Evolutionary conservation across 2,888 invertebrate genomes (phyloP).

Genomic region (Synergus laeviventris): DNA sequence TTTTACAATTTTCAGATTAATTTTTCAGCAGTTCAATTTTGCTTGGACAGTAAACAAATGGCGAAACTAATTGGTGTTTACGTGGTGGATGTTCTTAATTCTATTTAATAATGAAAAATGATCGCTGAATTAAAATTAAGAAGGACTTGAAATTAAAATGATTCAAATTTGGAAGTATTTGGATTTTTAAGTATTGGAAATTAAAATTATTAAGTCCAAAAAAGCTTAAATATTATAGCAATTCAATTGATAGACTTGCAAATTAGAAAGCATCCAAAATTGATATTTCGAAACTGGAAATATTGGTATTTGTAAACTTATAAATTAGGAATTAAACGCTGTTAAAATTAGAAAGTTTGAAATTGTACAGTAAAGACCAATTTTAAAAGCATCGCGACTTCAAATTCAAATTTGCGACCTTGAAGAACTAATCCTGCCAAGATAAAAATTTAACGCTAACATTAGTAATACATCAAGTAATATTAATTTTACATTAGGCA

Average conservation of each 20-base stretch:
- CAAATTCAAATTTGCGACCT: neutral
- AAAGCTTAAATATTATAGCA: neutral
- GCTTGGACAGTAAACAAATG: neutral
- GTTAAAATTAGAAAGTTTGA: too few species aligned
- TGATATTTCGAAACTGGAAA: too few species aligned
- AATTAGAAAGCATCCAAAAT: neutral
- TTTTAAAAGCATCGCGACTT: neutral
- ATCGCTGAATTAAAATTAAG: neutral
- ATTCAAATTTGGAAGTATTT: neutral
- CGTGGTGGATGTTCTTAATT: neutral
- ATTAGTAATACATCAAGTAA: constrained; percentile 5
- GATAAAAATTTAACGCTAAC: neutral
- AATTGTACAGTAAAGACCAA: too few species aligned
- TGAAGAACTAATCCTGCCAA: neutral
- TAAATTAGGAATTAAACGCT: too few species aligned
- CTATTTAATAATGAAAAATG: neutral
- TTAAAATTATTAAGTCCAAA: neutral
- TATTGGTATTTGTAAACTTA: too few species aligned
- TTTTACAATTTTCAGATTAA: neutral
- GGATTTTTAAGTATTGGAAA: neutral
- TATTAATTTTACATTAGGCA: constrained; percentile 2
- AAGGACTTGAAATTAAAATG: neutral
- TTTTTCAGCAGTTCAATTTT: neutral
- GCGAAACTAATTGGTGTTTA: neutral
- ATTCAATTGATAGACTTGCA: neutral